Conservation (phyloP, 2,113 vertebrate genomes). For the Hyperopisus bebe region DNA sequence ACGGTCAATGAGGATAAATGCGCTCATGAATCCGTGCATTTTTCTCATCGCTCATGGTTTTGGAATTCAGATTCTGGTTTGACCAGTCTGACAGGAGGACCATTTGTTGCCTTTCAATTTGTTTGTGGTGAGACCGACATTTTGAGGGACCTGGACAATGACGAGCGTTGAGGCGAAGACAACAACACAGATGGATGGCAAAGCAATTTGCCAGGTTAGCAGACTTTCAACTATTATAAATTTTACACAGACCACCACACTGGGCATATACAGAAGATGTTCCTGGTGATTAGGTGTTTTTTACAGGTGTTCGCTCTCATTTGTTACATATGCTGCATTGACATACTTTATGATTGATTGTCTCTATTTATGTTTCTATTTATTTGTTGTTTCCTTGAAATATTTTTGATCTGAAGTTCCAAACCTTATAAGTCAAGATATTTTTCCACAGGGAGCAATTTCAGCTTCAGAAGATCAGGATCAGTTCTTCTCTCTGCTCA, state of each 20-base stretch:
- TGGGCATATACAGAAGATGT: background rate
- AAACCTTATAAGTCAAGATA: background rate
- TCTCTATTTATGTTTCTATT: background rate
- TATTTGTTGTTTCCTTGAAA: background rate
- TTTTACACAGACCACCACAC: background rate
- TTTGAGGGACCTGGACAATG: background rate
- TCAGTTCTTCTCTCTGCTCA: slow-evolving; percentile 59
- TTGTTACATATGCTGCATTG: background rate
- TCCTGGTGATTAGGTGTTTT: background rate
- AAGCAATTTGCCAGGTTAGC: background rate
- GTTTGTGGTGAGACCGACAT: background rate
- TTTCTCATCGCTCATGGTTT: background rate
- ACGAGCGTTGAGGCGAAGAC: background rate
- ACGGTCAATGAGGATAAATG: background rate
- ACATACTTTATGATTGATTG: background rate
- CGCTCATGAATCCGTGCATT: background rate
- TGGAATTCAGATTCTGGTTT: background rate
- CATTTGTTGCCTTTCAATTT: background rate
- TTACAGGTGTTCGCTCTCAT: background rate
- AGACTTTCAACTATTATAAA: background rate
- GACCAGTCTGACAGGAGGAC: background rate
- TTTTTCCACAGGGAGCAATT: background rate
- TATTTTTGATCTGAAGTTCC: background rate
- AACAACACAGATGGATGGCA: background rate
- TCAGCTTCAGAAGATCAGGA: background rate